A percentile compares a stretch with the other conserved stretches of the same genome.
Evolutionary conservation across 2,888 invertebrate genomes (phyloP).

Genomic region (Lapara coniferarum): DNA sequence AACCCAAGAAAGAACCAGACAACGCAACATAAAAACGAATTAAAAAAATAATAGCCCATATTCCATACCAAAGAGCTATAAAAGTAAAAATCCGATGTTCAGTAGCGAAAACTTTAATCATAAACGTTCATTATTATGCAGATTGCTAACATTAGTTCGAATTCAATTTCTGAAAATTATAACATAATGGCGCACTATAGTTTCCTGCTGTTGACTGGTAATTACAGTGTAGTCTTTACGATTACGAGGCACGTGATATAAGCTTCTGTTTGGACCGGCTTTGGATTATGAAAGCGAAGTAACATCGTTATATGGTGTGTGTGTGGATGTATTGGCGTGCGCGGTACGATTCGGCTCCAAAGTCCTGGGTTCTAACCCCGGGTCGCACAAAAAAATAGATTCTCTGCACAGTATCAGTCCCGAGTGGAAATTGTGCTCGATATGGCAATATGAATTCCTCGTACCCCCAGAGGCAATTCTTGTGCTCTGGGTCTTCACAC

Average conservation of each 20-base stretch:
- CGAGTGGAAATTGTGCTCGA: no score
- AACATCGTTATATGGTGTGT: no score
- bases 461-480: no score
- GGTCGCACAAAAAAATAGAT: no score
- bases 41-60: neutral
- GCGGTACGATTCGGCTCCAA: no score
- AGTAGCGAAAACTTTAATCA: slow-evolving; percentile 47
- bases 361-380: no score
- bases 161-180: slow-evolving; percentile 77
- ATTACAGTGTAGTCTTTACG: slow-evolving; percentile 52
- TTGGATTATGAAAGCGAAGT: neutral
- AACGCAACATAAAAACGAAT: neutral
- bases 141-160: slow-evolving; percentile 65
- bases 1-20: neutral
- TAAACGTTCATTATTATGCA: slow-evolving; percentile 52
- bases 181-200: slow-evolving; percentile 50
- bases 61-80: slow-evolving; percentile 7
- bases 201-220: slow-evolving; percentile 54
- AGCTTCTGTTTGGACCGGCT: slow-evolving; percentile 39
- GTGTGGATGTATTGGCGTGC: no score
- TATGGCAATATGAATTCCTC: no score
- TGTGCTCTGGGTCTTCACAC: no score
- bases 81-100: slow-evolving; percentile 42
- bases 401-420: no score
- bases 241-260: slow-evolving; percentile 48